Base-by-base conservation (phyloP, 2,888 invertebrate genomes). In the Fabriciana adippe region DNA sequence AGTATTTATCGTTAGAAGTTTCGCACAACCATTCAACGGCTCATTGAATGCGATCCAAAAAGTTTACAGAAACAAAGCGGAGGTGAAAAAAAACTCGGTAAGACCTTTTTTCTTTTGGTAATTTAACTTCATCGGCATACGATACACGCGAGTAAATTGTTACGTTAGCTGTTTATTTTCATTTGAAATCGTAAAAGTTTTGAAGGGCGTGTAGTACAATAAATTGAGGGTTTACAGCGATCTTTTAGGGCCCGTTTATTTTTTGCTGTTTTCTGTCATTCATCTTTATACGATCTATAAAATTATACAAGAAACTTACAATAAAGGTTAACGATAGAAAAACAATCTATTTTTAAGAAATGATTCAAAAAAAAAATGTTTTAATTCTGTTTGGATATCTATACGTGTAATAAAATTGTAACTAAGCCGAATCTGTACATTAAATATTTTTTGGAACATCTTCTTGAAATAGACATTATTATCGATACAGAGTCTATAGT, bases 1-100 rank as follows among this genome's bases (percentile, higher is more conserved):
- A 71, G 60, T 51, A 68, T 71, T 72, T 68, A 71, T 71, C 64
- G 68, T 68, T 69, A 61, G 54, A 62, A 71, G 71, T 73, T 70
- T 57, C 69, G 66, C 66, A 71, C 70, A 74, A 72, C 67, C 73
- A 71, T 72, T 72, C 67, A 65, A 74, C 73, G 77, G 72, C 73
- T 74, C 78, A 78, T 78, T 78, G 77, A 75, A 74, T 75, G 70
- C 72, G 67, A 75, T 73, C 66, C 74, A 68, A 76, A 72, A 77
- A 75, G 71, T 76, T 75, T 69, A 69, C 64, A 67, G 70, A 70
- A 74, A 75, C 73, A 75, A 71, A 73, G 67, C 67, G 59, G 67
- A 69, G 72, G 74, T 67, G 70, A 72, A 72, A 75, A 76, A 73
- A 74, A 73, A 69, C 66, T 72, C 63, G 62, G 60, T 55, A 73